Percentiles rank a stretch among this genome's conserved stretches.
These are phyloP conservation scores for Xerus rutilus DNA, from an alignment of 2,797 vertebrate species.

Conservation along the genomic window DNA sequence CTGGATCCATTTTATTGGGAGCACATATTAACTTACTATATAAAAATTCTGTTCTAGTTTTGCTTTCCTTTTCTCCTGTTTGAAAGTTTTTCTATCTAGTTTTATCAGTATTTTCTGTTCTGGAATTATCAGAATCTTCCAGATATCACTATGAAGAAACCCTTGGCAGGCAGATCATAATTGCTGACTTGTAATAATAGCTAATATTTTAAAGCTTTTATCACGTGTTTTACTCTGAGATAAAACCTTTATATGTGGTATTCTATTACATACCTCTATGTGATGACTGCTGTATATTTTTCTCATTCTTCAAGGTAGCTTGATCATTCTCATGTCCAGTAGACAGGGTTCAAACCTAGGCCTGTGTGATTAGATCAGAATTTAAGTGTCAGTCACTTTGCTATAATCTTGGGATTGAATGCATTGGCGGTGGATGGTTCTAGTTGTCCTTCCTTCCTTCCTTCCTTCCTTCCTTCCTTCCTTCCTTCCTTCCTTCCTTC, in stretches of 20 bases:
- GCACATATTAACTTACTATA: neutral
- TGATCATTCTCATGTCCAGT: neutral
- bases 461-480: too few relatives aligned
- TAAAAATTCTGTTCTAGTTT: neutral
- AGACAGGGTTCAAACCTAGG: neutral
- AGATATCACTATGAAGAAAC: constrained; percentile 36
- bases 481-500: too few relatives aligned
- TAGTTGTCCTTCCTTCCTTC: neutral
- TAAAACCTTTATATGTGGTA: neutral
- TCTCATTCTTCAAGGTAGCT: constrained; percentile 6
- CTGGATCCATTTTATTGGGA: neutral
- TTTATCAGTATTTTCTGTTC: neutral
- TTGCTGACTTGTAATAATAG: constrained; percentile 19
- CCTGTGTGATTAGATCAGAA: neutral
- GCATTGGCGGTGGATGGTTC: neutral
- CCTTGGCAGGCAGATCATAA: neutral
- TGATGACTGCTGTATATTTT: neutral
- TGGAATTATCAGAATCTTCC: constrained; percentile 48
- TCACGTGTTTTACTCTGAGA: neutral
- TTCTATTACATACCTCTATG: neutral
- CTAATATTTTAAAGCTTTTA: constrained; percentile 42
- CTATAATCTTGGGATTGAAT: neutral
- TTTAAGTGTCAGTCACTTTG: neutral
- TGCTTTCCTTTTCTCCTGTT: constrained; percentile 25
- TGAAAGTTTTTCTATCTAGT: neutral